These are phyloP conservation scores for Scolopax mira DNA, from an alignment of 2,113 vertebrate species.

Conservation along the genomic window DNA sequence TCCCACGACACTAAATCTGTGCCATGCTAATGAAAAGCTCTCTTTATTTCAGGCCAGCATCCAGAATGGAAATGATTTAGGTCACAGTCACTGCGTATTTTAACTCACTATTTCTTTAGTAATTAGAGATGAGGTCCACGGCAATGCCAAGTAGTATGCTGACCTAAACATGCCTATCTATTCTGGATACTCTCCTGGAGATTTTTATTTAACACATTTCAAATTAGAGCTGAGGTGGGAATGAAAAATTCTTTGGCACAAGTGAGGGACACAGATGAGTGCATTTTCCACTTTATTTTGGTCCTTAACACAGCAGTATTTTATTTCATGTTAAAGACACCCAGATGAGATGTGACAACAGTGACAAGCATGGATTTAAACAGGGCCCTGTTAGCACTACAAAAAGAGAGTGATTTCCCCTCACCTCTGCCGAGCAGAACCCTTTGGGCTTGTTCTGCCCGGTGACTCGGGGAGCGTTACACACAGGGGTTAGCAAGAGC, in stretches of 20 bases:
- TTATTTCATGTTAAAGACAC: conserved; percentile 10
- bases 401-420: not conserved
- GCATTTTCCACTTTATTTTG: not conserved
- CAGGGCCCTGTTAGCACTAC: not conserved
- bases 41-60: conserved; percentile 49
- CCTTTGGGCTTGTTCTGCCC: not conserved
- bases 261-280: not conserved
- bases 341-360: not conserved
- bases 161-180: conserved; percentile 47
- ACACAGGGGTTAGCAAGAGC: not conserved
- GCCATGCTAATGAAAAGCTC: conserved; percentile 43
- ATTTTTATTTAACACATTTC: conserved; percentile 48
- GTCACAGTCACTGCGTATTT: conserved; percentile 38
- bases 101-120: conserved; percentile 65
- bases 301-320: not conserved
- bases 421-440: not conserved
- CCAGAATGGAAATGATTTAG: conserved; percentile 64
- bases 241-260: conserved; percentile 31
- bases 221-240: conserved; percentile 38
- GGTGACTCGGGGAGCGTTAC: not conserved
- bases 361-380: not conserved
- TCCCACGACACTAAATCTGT: conserved; percentile 58
- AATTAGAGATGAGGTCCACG: conserved; percentile 54
- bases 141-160: conserved; percentile 13
- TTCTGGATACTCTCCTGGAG: conserved; percentile 50